Base-by-base conservation (phyloP, 2,113 vertebrate genomes). In the Microtus montanus region DNA sequence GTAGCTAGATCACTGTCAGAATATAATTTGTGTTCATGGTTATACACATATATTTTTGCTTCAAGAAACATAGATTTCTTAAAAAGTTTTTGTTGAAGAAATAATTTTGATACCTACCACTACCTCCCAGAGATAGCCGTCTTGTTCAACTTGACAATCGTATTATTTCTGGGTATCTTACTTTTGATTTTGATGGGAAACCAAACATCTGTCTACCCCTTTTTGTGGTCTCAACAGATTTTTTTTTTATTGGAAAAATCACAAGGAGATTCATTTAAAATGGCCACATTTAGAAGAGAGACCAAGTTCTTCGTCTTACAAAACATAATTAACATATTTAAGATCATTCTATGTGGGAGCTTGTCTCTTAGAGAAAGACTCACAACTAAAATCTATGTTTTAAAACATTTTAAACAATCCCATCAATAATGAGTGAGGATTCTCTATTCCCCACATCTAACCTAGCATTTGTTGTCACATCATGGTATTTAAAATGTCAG, bases 81-180 rank as follows among this genome's bases (percentile, higher is more conserved):
- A 13, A 2, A 92, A 93, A 1, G 1, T 38, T 90, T 84, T 90
- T 71, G 82, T 70, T 30, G 14, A 83, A 82, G 84, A 87, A 66
- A 47, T 47, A 70, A 80, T 80, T 64, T 91, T 70, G 11, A 30
- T 64, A 64, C 49, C 44, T 78, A 83, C 11, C 61, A 17, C 19
- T 20, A 78, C 38, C 79, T 1, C 4, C 2, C 17, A 30, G 74
- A 68, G 3, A 13, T 0, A 87, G 4, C 1, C 64, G 66, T 33
- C 17, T 89, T 24, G 3, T 41, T 0, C 35, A 11, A 7, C 38
- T 28, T n/a, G 19, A 3, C 5, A 0, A 4, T 24, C 20, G 24
- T 22, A 3, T 4, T 41, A 13, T 89, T 5, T 52, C 13, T 49
- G 70, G 70, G 44, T 6, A 79, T 86, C 83, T 95, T 58, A 49